Conservation (phyloP, 2,113 vertebrate genomes). For the Tapirus terrestris region DNA sequence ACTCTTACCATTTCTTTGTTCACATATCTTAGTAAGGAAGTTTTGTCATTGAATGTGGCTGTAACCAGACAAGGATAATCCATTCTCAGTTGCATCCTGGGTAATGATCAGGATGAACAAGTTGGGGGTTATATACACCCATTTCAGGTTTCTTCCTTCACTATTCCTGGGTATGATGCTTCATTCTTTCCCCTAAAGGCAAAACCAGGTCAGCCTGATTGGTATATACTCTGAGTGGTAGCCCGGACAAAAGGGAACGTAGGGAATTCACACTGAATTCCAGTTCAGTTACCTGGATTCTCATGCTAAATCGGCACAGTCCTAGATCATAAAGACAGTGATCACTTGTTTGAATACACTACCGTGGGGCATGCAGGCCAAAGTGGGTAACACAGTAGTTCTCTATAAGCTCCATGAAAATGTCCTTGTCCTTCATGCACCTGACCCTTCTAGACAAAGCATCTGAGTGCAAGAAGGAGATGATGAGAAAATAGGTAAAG, state of each 20-base stretch:
- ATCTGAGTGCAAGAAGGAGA: background rate
- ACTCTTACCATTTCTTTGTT: background rate
- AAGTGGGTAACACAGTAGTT: background rate
- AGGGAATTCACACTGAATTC: background rate
- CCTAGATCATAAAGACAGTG: background rate
- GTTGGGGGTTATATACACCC: background rate
- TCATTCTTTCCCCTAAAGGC: background rate
- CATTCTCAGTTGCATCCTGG: background rate
- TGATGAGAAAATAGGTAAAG: background rate
- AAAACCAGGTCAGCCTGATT: background rate
- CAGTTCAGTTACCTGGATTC: background rate
- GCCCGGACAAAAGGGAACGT: background rate
- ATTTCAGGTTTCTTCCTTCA: background rate
- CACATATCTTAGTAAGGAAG: background rate
- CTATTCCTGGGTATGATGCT: background rate
- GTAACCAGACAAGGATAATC: background rate
- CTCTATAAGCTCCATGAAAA: background rate
- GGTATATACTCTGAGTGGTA: background rate
- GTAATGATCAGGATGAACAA: background rate
- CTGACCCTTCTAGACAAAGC: background rate
- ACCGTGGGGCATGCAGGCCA: fast-evolving
- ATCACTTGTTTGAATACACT: background rate
- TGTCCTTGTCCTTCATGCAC: background rate
- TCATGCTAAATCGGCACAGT: background rate
- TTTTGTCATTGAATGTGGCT: background rate